A percentile compares a stretch with the other conserved stretches of the same genome.
Conservation (phyloP, 64 coral and sea anemone species). For the Platygyra sinensis region DNA sequence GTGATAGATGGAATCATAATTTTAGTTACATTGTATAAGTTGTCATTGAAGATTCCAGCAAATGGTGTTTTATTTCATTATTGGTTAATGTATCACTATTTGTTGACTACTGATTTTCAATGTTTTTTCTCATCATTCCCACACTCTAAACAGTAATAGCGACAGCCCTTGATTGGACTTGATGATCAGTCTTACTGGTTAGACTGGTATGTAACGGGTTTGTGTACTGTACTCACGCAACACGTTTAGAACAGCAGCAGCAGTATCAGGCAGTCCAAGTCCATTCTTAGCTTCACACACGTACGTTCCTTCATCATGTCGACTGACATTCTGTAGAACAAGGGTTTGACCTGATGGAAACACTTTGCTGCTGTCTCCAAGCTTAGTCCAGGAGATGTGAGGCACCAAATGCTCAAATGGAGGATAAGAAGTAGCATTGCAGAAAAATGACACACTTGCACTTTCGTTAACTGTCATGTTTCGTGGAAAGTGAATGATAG, state of each 20-base stretch:
- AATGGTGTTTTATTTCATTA: too few species aligned
- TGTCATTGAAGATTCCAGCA: too few species aligned
- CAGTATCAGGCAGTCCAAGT: constrained; percentile 31
- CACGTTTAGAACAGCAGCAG: not conserved
- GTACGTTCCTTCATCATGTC: constrained; percentile 9
- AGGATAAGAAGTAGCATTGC: constrained; percentile 31
- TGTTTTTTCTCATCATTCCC: too few species aligned
- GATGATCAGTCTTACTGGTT: not conserved
- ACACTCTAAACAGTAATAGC: too few species aligned
- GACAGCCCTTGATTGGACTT: not conserved
- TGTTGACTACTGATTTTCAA: too few species aligned
- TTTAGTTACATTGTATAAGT: too few species aligned
- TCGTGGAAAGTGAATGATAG: constrained; percentile 7
- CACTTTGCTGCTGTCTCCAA: not conserved
- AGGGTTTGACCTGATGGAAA: constrained; percentile 11
- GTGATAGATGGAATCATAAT: too few species aligned
- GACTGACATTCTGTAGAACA: constrained; percentile 10
- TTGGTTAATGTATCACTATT: too few species aligned
- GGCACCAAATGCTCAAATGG: not conserved
- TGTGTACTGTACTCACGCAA: not conserved
- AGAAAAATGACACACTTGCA: not conserved
- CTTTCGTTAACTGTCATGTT: constrained; percentile 35
- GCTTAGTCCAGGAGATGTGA: constrained; percentile 41
- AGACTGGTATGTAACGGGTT: not conserved
- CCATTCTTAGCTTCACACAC: constrained; percentile 31